Percentiles rank a stretch among this genome's conserved stretches.
phyloP scores from a whole-genome alignment of 2,797 vertebrate species.

The Distichodus sexfasciatus region DNA sequence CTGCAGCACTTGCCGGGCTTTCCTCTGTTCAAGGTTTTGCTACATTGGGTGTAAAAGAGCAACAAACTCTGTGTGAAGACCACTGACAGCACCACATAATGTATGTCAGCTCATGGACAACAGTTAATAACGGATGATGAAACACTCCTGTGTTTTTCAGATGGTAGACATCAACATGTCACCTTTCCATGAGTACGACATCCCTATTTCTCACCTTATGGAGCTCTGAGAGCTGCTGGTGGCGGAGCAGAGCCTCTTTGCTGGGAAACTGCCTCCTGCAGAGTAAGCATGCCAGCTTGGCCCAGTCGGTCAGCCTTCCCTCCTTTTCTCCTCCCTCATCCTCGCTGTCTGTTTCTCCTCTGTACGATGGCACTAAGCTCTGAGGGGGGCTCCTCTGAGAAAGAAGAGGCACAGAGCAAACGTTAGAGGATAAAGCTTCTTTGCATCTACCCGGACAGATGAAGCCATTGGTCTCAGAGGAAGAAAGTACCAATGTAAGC shows the following conservation, averaged over 20 bases:
- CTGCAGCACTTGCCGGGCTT: conserved; percentile 67
- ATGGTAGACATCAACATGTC: too few species aligned
- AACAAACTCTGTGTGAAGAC: neutral
- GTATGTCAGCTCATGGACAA: neutral
- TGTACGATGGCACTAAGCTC: conserved; percentile 82
- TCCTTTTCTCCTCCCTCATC: conserved; percentile 80
- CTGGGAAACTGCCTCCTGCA: conserved; percentile 90
- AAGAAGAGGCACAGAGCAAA: neutral
- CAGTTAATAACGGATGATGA: neutral
- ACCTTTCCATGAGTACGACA: too few species aligned
- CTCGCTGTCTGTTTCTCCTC: conserved; percentile 86
- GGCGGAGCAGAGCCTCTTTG: conserved; percentile 87
- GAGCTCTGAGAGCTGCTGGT: conserved; percentile 91
- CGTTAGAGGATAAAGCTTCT: neutral
- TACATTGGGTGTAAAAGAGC: conserved; percentile 49
- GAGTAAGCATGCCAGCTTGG: conserved; percentile 87
- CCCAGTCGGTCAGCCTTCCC: conserved; percentile 87
- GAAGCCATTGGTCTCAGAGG: too few species aligned
- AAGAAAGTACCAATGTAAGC: too few species aligned
- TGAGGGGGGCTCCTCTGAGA: conserved; percentile 64
- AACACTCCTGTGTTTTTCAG: neutral
- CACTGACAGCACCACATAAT: neutral
- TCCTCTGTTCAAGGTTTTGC: conserved; percentile 91
- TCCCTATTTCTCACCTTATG: conserved; percentile 65
- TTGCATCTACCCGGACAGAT: too few species aligned